Evolutionary conservation across 2,113 vertebrate genomes (phyloP).

Genomic region (Silurus asotus): DNA sequence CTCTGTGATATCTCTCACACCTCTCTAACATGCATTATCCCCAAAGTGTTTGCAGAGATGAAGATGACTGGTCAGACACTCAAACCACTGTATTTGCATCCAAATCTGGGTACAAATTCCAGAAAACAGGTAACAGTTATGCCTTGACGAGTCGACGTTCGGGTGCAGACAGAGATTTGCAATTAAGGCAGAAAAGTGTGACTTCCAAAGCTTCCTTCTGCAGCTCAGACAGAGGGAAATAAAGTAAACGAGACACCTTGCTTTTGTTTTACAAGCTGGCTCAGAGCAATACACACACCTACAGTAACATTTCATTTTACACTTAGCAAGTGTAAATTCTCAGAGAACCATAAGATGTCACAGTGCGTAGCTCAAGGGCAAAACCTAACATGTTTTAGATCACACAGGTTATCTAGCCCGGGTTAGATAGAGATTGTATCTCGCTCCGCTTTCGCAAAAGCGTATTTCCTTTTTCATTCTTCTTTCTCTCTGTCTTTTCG

Average conservation of each 20-base stretch:
- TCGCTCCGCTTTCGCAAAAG: background rate
- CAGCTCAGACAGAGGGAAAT: background rate
- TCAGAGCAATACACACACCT: conserved; percentile 29
- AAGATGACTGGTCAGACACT: conserved; percentile 6
- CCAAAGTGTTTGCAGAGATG: conserved; percentile 26
- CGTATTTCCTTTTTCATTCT: conserved; percentile 4
- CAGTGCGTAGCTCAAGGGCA: conserved; percentile 30
- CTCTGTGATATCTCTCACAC: conserved; percentile 32
- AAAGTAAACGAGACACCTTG: background rate
- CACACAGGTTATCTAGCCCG: background rate
- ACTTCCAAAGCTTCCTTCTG: background rate
- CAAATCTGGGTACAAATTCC: background rate
- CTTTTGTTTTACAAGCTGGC: conserved; percentile 30
- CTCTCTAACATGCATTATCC: conserved; percentile 14
- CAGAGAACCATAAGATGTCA: background rate
- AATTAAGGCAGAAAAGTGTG: background rate
- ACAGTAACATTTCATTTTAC: conserved; percentile 13
- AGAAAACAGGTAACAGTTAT: background rate
- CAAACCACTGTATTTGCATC: background rate
- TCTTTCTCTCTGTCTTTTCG: conserved; percentile 37
- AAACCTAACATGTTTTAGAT: conserved; percentile 17
- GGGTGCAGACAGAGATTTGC: conserved; percentile 1
- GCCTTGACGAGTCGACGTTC: background rate
- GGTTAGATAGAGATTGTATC: conserved; percentile 3
- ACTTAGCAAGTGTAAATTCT: conserved; percentile 7